These are phyloP conservation scores for Felis chaus DNA, from an alignment of 2,113 vertebrate species.

Conservation along the genomic window DNA sequence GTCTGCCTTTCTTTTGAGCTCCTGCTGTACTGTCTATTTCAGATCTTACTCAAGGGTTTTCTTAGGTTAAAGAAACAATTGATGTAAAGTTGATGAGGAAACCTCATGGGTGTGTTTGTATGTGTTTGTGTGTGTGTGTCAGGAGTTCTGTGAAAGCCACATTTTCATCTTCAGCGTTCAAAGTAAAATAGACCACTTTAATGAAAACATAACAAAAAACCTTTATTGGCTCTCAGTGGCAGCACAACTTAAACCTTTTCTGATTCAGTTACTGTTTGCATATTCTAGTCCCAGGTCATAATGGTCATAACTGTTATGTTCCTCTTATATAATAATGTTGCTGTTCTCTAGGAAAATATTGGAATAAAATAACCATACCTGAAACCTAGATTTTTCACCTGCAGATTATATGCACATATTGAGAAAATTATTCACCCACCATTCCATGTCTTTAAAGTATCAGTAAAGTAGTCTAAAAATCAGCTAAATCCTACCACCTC, in stretches of 20 bases:
- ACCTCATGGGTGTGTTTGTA: background rate
- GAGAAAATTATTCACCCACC: background rate
- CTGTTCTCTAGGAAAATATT: background rate
- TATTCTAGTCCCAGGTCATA: too few relatives aligned
- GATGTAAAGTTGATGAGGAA: background rate
- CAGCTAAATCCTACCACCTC: background rate
- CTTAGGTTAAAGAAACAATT: slow-evolving; percentile 23
- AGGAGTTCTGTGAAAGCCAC: background rate
- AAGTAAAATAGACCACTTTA: background rate
- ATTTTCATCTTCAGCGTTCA: background rate
- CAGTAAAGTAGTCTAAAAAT: background rate
- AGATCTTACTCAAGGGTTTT: background rate
- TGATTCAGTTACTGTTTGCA: background rate
- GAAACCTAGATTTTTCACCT: background rate
- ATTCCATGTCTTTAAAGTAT: background rate
- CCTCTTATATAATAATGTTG: background rate
- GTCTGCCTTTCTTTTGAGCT: background rate
- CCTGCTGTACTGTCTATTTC: background rate
- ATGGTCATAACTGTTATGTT: background rate
- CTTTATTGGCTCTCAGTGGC: background rate
- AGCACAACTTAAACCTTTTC: background rate
- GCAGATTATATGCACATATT: background rate
- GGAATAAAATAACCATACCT: background rate
- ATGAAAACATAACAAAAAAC: background rate
- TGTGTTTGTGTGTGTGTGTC: background rate